Conservation (phyloP, 2,113 vertebrate genomes). For the Ceratotherium simum region DNA sequence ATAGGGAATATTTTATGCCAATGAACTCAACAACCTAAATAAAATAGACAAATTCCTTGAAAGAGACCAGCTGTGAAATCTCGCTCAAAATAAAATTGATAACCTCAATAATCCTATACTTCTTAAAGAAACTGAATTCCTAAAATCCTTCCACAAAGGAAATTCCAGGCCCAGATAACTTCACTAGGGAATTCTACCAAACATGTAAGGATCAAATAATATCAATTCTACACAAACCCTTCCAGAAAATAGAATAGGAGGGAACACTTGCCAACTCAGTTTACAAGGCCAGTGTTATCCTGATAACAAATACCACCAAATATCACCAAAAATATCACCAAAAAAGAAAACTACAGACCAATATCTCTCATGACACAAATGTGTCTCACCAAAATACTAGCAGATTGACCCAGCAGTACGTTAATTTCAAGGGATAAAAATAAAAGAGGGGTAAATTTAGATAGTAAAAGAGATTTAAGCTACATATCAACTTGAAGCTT, state of each 20-base stretch:
- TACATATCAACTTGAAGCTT: background rate
- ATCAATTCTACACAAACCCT: background rate
- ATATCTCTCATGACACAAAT: background rate
- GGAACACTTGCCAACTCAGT: background rate
- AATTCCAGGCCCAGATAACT: background rate
- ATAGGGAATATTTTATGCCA: background rate
- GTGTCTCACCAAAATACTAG: background rate
- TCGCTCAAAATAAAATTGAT: constrained; percentile 21
- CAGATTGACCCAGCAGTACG: background rate
- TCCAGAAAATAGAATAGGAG: background rate
- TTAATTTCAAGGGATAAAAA: background rate
- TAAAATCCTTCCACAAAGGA: constrained; percentile 8
- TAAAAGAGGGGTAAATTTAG: background rate
- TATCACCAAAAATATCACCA: background rate
- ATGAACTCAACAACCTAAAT: background rate
- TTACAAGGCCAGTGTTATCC: background rate
- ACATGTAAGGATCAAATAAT: background rate
- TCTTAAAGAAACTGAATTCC: constrained; percentile 33
- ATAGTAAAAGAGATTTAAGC: background rate
- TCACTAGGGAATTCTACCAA: background rate
- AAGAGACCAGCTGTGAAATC: background rate
- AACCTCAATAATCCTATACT: background rate
- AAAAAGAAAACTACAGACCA: background rate
- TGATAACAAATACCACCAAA: constrained; percentile 9
- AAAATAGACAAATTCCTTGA: constrained; percentile 3